Base-by-base conservation (phyloP, 1,140 invertebrate species). In the Drosophila varians region DNA sequence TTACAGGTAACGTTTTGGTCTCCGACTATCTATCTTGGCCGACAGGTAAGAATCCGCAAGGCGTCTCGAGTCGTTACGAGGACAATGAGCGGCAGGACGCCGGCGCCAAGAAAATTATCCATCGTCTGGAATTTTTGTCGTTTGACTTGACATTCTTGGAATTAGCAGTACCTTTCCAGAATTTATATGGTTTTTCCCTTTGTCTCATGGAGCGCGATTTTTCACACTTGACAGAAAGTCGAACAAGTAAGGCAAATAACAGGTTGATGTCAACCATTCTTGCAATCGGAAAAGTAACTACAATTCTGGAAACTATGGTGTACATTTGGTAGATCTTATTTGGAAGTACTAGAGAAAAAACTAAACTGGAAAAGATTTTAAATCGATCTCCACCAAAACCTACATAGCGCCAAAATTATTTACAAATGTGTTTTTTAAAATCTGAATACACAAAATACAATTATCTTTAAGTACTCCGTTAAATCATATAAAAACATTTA, bases 21-120 rank as follows among this genome's bases (percentile, higher is more conserved):
- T 55, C 36, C 43, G 47, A 21, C 36, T 6, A 16, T 25, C 2
- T 34, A 65, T 38, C 38, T 42, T 9, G 38, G 38, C 16, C 38
- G 8, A 16, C 76, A 80, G 61, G 80, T 76, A 69, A 43, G 54
- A 53, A 26, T 58, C 52, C 14, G 36, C 26, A 38, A 80, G 68
- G 8, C 57, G 43, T 62, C 38, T 69, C 34, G 8, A 49, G 65
- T 55, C 71, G 60, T 54, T 74, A 53, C 16, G 7, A 61, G 57
- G 51, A 76, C 48, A 80, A 69, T 54, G 66, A 72, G 60, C 77
- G 54, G 48, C 82, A 82, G 73, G 82, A 82, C 62, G 73, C 82
- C 82, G 82, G 82, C 82, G 82, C 82, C 82, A 87, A 64, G 31
- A 48, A 45, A 57, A 58, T 73, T 64, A 69, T 46, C 58, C 34